Evolutionary conservation across 2,797 vertebrate species (phyloP), one percentile per base, ranked within the genome.

Genomic region (Anguilla megastoma): DNA sequence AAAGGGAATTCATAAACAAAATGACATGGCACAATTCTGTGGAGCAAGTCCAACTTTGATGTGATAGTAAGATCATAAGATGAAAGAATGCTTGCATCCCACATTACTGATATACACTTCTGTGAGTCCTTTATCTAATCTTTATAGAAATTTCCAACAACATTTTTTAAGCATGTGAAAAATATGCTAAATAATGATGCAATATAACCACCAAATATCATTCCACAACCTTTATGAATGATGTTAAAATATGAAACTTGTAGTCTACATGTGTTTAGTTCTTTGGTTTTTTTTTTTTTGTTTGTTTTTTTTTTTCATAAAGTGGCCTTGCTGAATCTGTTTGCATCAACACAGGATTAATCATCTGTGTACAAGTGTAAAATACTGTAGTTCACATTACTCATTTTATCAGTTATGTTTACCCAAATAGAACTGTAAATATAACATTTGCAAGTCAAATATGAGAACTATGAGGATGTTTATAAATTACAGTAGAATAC

Each of bases 351-450:
- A n/a, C n/a, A 27, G 1, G 9, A 66, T 66, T 6, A 66, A 66
- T 66, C 9, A 66, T 66, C 24, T n/a, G 24, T 27, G 7, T 66
- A 27, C 21, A 27, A 66, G 21, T 66, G 14, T 7, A 24, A n/a
- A 66, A 66, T 66, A n/a, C 63, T 7, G 8, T 27, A n/a, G 60
- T 10, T 3, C 48, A 30, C 58, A 86, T 45, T 12, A 24, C 41
- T 30, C 24, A 71, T n/a, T 50, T 86, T 58, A 66, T 69, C 48
- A 69, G 36, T 58, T 12, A 52, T 56, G 27, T 48, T 48, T 27
- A 36, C 24, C 60, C 41, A 66, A 45, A 84, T 45, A n/a, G 50
- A 66, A 66, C 3, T 74, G 87, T 71, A 87, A 83, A 87, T 69
- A 60, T 76, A 58, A 63, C 60, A 21, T 84, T 21, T 27, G n/a